Conservation (phyloP, 2,888 invertebrate genomes). For the Tachina fera region DNA sequence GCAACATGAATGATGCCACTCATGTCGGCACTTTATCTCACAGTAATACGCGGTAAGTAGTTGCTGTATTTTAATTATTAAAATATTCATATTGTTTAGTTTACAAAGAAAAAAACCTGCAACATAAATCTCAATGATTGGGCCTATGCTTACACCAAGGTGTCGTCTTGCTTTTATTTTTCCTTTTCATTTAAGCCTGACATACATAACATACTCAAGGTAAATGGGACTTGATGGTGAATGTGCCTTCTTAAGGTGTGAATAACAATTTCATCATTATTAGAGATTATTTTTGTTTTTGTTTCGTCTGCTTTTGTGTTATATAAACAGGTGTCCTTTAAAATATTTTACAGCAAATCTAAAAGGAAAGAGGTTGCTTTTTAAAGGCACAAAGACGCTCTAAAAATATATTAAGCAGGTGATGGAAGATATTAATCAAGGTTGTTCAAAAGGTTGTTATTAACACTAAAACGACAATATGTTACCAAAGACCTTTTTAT, state of each 20-base stretch:
- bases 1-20: conserved; percentile 59
- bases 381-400: not conserved
- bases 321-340: conserved; percentile 41
- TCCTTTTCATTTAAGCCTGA: not conserved
- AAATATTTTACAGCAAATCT: not conserved
- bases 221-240: not conserved
- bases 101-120: not conserved
- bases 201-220: too few species aligned
- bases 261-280: conserved; percentile 55
- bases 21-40: conserved; percentile 73
- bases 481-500: not conserved
- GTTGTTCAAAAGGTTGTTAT: conserved; percentile 9
- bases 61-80: not conserved
- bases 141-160: not conserved
- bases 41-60: conserved; percentile 77
- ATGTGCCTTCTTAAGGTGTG: conserved; percentile 17
- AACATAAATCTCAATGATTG: conserved; percentile 17
- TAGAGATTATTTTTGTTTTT: conserved; percentile 43
- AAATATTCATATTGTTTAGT: conserved; percentile 2
- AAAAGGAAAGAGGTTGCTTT: not conserved
- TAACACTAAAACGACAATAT: not conserved
- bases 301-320: not conserved
- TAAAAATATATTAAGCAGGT: not conserved
- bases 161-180: not conserved
- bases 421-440: not conserved